A percentile compares a stretch with the other conserved stretches of the same genome.
phyloP scores from a whole-genome alignment of 2,113 vertebrate species.

The Sclerurus mexicanus region DNA sequence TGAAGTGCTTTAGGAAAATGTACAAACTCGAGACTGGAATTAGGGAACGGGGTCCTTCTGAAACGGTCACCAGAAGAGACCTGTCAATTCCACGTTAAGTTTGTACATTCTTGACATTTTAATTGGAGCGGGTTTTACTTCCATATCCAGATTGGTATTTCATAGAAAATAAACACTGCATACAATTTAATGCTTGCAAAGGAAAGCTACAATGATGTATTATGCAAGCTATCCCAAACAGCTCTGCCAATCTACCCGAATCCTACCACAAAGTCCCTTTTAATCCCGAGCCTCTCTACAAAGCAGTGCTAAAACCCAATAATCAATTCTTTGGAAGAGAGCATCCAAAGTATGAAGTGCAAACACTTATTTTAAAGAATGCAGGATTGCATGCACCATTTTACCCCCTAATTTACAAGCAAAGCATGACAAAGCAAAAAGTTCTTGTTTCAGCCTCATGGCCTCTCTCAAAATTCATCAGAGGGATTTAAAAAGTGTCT shows the following conservation, averaged over 20 bases:
- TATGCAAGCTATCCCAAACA: neutral
- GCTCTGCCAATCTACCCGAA: neutral
- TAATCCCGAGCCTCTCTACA: neutral
- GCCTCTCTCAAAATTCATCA: slow-evolving; percentile 25
- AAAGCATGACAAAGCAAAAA: slow-evolving; percentile 53
- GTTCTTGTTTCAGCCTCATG: slow-evolving; percentile 57
- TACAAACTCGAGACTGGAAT: neutral
- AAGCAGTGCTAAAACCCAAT: neutral
- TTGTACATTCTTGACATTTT: slow-evolving; percentile 2
- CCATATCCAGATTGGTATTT: neutral
- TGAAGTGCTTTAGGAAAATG: slow-evolving; percentile 3
- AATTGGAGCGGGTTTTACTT: slow-evolving; percentile 3
- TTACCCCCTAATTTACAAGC: slow-evolving; percentile 31
- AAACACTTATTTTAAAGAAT: neutral
- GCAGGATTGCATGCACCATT: slow-evolving; percentile 35
- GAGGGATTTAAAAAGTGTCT: slow-evolving; percentile 19
- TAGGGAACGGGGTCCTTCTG: neutral
- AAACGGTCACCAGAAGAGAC: neutral
- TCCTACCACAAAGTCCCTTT: neutral
- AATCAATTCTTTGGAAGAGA: slow-evolving; percentile 27
- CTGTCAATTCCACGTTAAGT: neutral
- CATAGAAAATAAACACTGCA: neutral
- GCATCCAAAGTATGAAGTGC: neutral
- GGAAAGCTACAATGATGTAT: neutral
- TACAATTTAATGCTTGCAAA: slow-evolving; percentile 15